Conservation (phyloP, 2,797 vertebrate species). For the Syndactyla subalaris region DNA sequence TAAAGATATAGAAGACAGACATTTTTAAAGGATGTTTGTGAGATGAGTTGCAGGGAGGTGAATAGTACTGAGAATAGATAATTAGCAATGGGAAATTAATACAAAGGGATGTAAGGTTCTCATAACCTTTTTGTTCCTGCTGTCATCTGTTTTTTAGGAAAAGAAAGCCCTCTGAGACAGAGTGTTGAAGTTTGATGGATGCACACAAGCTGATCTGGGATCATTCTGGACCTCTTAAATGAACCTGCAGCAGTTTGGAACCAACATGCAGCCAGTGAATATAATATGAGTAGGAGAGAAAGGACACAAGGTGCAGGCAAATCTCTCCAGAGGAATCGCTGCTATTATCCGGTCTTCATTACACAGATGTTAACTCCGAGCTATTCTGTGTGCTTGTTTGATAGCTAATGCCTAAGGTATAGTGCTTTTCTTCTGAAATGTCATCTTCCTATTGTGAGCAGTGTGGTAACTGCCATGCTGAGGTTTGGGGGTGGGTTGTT, state of each 20-base stretch:
- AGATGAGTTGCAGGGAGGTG: neutral
- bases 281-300: neutral
- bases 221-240: neutral
- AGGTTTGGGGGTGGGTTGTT: neutral
- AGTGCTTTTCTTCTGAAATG: slow-evolving; percentile 53
- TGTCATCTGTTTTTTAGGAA: neutral
- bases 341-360: neutral
- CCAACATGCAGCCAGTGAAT: neutral
- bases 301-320: neutral
- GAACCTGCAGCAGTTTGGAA: neutral
- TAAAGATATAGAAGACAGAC: neutral
- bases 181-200: neutral
- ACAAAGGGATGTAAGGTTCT: slow-evolving; percentile 20
- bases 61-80: neutral
- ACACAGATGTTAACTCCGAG: slow-evolving; percentile 16
- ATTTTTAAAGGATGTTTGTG: neutral
- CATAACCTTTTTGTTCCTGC: slow-evolving; percentile 29
- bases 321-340: neutral
- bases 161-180: neutral
- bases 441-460: slow-evolving; percentile 21
- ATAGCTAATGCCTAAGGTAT: slow-evolving; percentile 17
- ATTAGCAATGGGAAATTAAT: slow-evolving; percentile 34
- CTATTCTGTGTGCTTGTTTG: neutral
- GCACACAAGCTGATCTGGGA: neutral
- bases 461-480: neutral